Base-by-base conservation (phyloP, 1,140 invertebrate genomes). In the Magallana angulata region DNA sequence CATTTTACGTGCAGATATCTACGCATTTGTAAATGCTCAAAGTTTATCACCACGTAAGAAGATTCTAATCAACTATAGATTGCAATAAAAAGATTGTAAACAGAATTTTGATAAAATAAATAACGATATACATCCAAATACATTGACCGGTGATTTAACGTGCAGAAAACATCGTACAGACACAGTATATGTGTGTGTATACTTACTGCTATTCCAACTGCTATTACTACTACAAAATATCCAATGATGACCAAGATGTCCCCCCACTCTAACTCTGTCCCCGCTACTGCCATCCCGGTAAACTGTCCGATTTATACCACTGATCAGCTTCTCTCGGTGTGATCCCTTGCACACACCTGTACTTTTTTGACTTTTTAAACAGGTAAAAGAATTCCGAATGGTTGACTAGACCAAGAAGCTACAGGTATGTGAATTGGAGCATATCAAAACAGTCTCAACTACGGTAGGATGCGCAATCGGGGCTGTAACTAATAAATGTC, bases 191-290 rank as follows among this genome's bases (percentile, higher is more conserved):
- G 5, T n/a, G 81, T 11, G 1, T 4, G 9, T 82, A 16, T 68
- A 91, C 93, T 92, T 90, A 94, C 93, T 88, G 88, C 91, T 48
- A 92, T 87, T 71, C 93, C 93, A 7, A 92, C 91, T 12, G 82
- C 91, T 16, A 94, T 82, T 2, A 94, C 87, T 30, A 91, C 85
- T 6, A 91, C 76, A 85, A 94, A 94, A 87, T 94, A 94, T 9
- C 88, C 36, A 8, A 91, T 90, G 4, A 94, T 91, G n/a, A 94
- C 92, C 11, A 92, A 60, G 60, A 92, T 89, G 85, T 94, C 93
- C 8, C 90, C 68, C 92, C 93, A 95, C 48, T 92, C 48, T 9
- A 90, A 85, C 14, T 57, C 48, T 3, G 48, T 57, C n/a, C 18
- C 81, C 16, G 12, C 81, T 12, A 57, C 81, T 0, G 81, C 81